phyloP scores from a whole-genome alignment of 2,888 invertebrate species.

The Leuctra nigra region DNA sequence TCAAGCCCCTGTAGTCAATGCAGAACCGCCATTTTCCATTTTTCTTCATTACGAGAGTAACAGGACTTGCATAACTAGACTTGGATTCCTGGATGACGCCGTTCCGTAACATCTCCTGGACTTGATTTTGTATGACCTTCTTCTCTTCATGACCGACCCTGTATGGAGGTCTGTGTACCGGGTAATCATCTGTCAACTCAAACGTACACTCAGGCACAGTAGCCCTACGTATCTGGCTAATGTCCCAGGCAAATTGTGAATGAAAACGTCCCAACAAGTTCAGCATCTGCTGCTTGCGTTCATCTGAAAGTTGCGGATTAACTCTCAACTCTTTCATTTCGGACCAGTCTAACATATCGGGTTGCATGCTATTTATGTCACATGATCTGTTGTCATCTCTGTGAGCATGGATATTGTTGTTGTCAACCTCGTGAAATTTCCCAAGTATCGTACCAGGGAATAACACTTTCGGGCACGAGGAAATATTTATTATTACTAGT shows the following conservation, averaged over 20 bases:
- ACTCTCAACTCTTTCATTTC: too few species aligned
- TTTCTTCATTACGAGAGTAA: neutral
- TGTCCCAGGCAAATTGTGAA: neutral
- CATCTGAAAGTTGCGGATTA: too few species aligned
- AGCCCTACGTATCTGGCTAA: neutral
- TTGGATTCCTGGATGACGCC: neutral
- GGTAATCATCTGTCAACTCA: neutral
- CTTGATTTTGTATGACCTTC: neutral
- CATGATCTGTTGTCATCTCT: too few species aligned
- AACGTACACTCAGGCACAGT: neutral
- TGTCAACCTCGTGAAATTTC: too few species aligned
- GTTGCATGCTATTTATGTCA: too few species aligned
- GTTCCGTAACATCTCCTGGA: constrained; percentile 1
- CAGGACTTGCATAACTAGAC: neutral
- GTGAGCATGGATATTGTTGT: too few species aligned
- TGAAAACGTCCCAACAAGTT: too few species aligned
- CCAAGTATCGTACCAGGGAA: too few species aligned
- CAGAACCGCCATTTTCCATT: neutral
- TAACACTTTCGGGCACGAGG: too few species aligned
- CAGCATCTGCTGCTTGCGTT: too few species aligned
- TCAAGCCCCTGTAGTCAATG: neutral
- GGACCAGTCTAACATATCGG: too few species aligned
- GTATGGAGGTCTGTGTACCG: neutral
- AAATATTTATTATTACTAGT: too few species aligned
- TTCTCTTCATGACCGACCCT: neutral